Evolutionary conservation across 2,797 vertebrate species (phyloP).

Genomic region (Rhyacichthys aspro): DNA sequence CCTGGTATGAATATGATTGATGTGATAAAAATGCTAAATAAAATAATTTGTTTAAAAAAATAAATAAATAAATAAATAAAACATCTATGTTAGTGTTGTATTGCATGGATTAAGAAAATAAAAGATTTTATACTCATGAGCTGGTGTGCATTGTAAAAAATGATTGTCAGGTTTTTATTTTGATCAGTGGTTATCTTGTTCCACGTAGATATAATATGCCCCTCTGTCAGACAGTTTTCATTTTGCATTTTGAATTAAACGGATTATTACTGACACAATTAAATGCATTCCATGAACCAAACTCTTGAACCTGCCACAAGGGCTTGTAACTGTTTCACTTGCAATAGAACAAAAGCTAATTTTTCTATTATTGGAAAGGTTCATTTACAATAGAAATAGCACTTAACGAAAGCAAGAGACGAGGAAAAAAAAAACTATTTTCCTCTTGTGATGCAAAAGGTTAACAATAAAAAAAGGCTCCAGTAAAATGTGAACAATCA

Average conservation of each 20-base stretch:
- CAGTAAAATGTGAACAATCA: slow-evolving; percentile 30
- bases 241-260: background rate
- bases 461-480: slow-evolving; percentile 45
- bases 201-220: no score
- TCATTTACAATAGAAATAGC: slow-evolving; percentile 60
- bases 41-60: no score
- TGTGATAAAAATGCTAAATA: no score
- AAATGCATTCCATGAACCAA: slow-evolving; percentile 33
- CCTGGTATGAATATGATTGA: no score
- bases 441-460: slow-evolving; percentile 40
- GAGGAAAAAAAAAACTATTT: slow-evolving; percentile 8
- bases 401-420: slow-evolving; percentile 24
- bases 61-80: no score
- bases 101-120: no score
- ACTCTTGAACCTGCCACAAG: slow-evolving; percentile 32
- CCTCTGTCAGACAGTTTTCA: no score
- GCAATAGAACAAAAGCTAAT: slow-evolving; percentile 44
- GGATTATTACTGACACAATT: slow-evolving; percentile 28
- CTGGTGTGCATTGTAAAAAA: no score
- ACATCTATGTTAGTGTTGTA: no score
- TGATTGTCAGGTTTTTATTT: no score
- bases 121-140: no score
- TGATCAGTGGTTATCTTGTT: no score
- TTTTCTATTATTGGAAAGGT: slow-evolving; percentile 51
- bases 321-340: slow-evolving; percentile 47